Evolutionary conservation across 2,888 invertebrate species (phyloP).

Genomic region (Scrobipalpa atriplicella): DNA sequence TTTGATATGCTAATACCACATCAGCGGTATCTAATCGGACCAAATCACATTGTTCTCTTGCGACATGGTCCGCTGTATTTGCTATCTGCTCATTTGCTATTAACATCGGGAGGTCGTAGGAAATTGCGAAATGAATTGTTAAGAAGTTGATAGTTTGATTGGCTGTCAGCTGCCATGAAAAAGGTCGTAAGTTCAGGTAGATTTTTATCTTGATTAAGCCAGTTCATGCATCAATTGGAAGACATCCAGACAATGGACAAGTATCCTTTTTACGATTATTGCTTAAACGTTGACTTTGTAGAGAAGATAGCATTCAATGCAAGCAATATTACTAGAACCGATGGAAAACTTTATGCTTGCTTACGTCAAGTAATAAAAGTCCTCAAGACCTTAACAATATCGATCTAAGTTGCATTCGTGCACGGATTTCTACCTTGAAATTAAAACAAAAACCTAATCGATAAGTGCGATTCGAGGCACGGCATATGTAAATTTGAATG

Average conservation of each 20-base stretch:
- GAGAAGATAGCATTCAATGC: background rate
- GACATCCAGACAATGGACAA: background rate
- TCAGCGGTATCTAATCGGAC: slow-evolving; percentile 41
- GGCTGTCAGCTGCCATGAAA: slow-evolving; percentile 4
- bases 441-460: slow-evolving; percentile 51
- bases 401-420: slow-evolving; percentile 29
- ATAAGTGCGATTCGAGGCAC: slow-evolving; percentile 74
- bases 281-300: background rate
- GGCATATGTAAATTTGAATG: slow-evolving; percentile 76
- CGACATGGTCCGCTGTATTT: slow-evolving; percentile 39
- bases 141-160: slow-evolving; percentile 25
- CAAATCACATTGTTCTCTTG: slow-evolving; percentile 46
- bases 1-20: slow-evolving; percentile 42
- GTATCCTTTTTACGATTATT: slow-evolving; percentile 11
- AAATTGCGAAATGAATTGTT: slow-evolving; percentile 51
- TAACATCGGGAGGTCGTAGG: slow-evolving; percentile 52
- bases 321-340: background rate
- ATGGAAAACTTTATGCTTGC: background rate
- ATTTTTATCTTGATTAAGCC: slow-evolving; percentile 13
- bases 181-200: slow-evolving; percentile 10
- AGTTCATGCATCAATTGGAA: background rate
- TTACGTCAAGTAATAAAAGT: slow-evolving; percentile 18
- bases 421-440: slow-evolving; percentile 31
- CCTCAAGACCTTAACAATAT: slow-evolving; percentile 24
- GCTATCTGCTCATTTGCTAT: slow-evolving; percentile 41